Percentiles rank a stretch among this genome's conserved stretches.
phyloP scores from a whole-genome alignment of 2,888 invertebrate genomes.

The Platyscelio sp. region DNA sequence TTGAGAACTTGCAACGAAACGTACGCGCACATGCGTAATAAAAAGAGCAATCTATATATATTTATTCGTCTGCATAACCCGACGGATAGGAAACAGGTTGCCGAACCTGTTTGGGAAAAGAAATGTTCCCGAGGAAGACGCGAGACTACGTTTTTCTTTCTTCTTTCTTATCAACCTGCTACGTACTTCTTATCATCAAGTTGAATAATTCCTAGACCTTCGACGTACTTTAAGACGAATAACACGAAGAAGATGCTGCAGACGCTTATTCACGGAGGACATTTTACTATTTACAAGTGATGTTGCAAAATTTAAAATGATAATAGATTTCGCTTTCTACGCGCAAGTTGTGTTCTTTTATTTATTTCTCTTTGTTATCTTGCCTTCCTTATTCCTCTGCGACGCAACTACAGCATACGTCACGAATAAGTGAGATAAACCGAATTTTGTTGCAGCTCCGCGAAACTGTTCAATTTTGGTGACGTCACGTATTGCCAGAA shows the following conservation, averaged over 20 bases:
- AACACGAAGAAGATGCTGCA: too few species aligned
- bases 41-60: constrained; percentile 57
- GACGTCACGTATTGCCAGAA: constrained; percentile 54
- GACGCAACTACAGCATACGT: background rate
- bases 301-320: too few species aligned
- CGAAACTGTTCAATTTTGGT: constrained; percentile 9
- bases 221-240: too few species aligned
- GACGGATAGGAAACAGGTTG: constrained; percentile 63
- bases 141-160: constrained; percentile 38
- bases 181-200: constrained; percentile 17
- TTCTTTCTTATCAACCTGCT: constrained; percentile 58
- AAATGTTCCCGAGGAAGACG: constrained; percentile 21
- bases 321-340: background rate
- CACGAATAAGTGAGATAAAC: constrained; percentile 38
- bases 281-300: too few species aligned
- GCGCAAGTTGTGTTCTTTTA: too few species aligned
- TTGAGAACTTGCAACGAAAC: constrained; percentile 40
- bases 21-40: constrained; percentile 27
- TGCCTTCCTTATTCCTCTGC: background rate
- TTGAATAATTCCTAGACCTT: background rate
- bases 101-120: constrained; percentile 50
- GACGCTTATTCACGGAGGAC: too few species aligned
- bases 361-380: background rate
- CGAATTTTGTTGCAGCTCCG: constrained; percentile 22
- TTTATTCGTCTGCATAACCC: constrained; percentile 45